Base-by-base conservation (phyloP, 2,797 vertebrate genomes). In the Sternarchorhynchus goeldii region DNA sequence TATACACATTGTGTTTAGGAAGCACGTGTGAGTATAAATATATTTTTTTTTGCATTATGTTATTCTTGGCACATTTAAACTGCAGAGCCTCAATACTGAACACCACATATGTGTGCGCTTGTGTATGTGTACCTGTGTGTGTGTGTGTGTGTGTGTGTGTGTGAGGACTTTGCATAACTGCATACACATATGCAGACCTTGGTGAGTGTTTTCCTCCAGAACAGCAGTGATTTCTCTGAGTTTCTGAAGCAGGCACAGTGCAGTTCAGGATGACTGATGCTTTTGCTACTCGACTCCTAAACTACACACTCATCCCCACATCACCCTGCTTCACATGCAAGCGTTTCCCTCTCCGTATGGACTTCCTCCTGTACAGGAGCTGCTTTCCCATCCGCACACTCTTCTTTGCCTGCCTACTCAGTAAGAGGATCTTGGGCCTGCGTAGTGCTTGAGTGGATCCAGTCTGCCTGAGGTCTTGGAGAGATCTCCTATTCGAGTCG, bases 281-380 rank as follows among this genome's bases (percentile, higher is more conserved):
- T 87, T 88, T 77, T 81, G 84, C 85, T 89, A 85, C 86, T 88
- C 90, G 89, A 92, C 89, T 88, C 86, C 87, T 88, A 87, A 92
- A 91, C 90, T 92, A 92, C 92, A 92, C 86, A 88, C 89, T 90
- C 82, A 89, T 93, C 84, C 88, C 88, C 90, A 90, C 92, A 91
- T 93, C 90, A 90, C 90, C 90, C 90, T 92, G 90, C 92, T 92
- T 91, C 90, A 50, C 88, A 88, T 85, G 88, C 88, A 90, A 91
- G 91, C 88, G 89, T 66, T 92, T 91, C 87, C 87, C 87, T 91
- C 89, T 82, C 90, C 89, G 86, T 90, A 87, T 87, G 84, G 86
- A 82, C 87, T 50, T 85, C 87, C 85, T 89, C 81, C 88, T 90
- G 88, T 90, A 88, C 87, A 86, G 81, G 72, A 86, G 73, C 84